Evolutionary conservation across 64 coral and sea anemone genomes (phyloP).

Genomic region (Dendronephthya gigantea): DNA sequence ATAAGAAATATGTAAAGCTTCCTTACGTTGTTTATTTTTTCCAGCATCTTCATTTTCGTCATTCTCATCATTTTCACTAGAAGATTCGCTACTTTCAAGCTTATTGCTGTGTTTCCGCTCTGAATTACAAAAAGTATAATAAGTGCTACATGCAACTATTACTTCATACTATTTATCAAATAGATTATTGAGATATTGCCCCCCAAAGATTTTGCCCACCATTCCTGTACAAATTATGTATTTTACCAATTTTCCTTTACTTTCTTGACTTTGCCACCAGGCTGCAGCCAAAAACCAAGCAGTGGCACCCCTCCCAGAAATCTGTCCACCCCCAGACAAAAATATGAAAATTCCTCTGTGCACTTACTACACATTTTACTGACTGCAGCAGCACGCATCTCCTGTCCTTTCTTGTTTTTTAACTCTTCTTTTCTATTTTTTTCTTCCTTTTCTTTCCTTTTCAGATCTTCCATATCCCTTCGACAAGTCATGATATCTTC

Average conservation of each 20-base stretch:
- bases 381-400: neutral
- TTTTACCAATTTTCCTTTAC: neutral
- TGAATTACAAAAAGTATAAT: neutral
- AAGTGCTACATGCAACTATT: neutral
- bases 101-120: neutral
- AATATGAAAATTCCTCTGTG: neutral
- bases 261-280: neutral
- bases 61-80: neutral
- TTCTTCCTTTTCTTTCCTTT: neutral
- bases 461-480: constrained; percentile 8
- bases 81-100: neutral
- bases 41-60: neutral
- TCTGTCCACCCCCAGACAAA: neutral
- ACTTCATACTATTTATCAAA: neutral
- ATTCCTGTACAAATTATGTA: neutral
- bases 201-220: neutral
- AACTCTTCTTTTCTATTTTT: constrained; percentile 2
- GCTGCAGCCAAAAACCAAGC: neutral
- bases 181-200: neutral
- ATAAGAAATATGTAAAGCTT: neutral
- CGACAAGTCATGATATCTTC: neutral
- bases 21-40: neutral
- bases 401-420: constrained; percentile 1
- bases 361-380: neutral
- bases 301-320: neutral